Conservation (phyloP, 2,113 vertebrate genomes). For the Daboia siamensis region DNA sequence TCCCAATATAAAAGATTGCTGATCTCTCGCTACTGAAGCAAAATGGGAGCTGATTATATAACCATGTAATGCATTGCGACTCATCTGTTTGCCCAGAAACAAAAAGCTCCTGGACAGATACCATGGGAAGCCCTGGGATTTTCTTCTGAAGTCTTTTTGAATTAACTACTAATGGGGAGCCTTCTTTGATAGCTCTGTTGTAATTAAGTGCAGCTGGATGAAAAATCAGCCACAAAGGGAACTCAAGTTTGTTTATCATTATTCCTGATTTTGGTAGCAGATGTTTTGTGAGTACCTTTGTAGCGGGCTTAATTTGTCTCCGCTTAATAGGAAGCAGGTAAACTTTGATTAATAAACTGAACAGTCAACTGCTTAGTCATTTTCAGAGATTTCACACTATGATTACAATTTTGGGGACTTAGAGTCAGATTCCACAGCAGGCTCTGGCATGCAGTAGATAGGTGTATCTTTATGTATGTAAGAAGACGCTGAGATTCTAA, state of each 20-base stretch:
- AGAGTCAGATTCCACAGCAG: background rate
- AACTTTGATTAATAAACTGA: slow-evolving; percentile 78
- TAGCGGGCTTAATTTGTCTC: slow-evolving; percentile 77
- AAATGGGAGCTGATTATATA: slow-evolving; percentile 51
- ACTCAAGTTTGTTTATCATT: slow-evolving; percentile 80
- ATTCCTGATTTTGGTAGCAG: slow-evolving; percentile 78
- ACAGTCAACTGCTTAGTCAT: slow-evolving; percentile 69
- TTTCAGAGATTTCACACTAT: slow-evolving; percentile 69
- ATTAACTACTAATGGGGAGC: slow-evolving; percentile 79
- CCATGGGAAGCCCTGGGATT: slow-evolving; percentile 74
- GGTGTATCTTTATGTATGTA: background rate
- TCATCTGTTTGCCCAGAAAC: slow-evolving; percentile 65
- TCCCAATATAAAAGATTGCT: background rate
- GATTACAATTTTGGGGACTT: slow-evolving; percentile 15
- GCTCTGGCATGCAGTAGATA: background rate
- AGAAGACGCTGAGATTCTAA: background rate
- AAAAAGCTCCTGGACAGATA: slow-evolving; percentile 69
- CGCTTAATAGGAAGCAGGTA: slow-evolving; percentile 74
- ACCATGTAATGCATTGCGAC: slow-evolving; percentile 55
- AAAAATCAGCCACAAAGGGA: slow-evolving; percentile 79
- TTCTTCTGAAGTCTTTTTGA: slow-evolving; percentile 81
- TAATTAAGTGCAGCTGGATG: slow-evolving; percentile 82
- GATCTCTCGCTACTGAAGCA: slow-evolving; percentile 29
- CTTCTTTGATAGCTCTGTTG: slow-evolving; percentile 80
- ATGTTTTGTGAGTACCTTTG: slow-evolving; percentile 75